A percentile compares a stretch with the other conserved stretches of the same genome.
Conservation (phyloP, 2,113 vertebrate species). For the Rafetus swinhoei region DNA sequence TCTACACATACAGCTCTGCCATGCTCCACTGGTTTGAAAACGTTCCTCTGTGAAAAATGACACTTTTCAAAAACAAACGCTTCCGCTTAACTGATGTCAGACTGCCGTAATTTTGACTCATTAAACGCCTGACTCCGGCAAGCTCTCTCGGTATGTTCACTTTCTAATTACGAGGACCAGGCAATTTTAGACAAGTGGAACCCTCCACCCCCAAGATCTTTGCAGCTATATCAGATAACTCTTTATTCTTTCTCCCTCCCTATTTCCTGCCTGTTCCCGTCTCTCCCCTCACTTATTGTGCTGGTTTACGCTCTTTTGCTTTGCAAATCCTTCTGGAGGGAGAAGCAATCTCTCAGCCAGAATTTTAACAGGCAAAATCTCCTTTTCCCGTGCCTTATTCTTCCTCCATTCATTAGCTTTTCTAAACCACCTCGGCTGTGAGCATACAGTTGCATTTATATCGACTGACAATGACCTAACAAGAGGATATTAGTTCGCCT, state of each 20-base stretch:
- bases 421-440: conserved; percentile 46
- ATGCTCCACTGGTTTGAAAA: conserved; percentile 33
- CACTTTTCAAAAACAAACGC: conserved; percentile 44
- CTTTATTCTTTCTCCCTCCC: conserved; percentile 14
- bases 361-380: conserved; percentile 61
- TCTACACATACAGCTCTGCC: conserved; percentile 17
- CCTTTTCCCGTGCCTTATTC: conserved; percentile 12
- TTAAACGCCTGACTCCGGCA: conserved; percentile 68
- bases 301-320: conserved; percentile 33
- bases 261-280: neutral
- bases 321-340: conserved; percentile 57
- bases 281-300: conserved; percentile 45
- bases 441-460: conserved; percentile 29
- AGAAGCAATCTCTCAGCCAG: conserved; percentile 22
- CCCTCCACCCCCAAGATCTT: conserved; percentile 17
- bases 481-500: conserved; percentile 24
- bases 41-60: conserved; percentile 57
- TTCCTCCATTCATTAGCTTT: conserved; percentile 60
- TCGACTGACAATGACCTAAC: conserved; percentile 26
- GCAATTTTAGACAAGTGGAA: conserved; percentile 56
- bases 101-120: conserved; percentile 67
- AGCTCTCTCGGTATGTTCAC: conserved; percentile 51
- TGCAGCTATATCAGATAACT: neutral
- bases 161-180: conserved; percentile 67
- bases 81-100: conserved; percentile 53